phyloP scores from a whole-genome alignment of 1,140 invertebrate species.

The Chironomus striatipennis region DNA sequence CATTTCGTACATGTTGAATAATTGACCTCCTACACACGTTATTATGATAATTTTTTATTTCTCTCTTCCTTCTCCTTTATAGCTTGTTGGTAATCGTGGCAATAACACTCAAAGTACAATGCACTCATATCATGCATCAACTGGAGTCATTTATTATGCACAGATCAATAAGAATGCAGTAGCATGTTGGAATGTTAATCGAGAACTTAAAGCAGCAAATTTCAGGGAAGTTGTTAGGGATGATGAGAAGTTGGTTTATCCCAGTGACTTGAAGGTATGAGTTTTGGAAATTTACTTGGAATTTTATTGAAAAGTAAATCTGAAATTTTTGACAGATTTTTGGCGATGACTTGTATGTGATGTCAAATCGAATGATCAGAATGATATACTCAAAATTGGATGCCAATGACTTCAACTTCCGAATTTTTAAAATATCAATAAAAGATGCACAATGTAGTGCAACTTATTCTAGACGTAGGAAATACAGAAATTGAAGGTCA shows the following conservation, averaged over 20 bases:
- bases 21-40: neutral
- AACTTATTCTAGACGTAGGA: neutral
- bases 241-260: constrained; percentile 52
- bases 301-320: neutral
- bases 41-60: neutral
- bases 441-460: constrained; percentile 27
- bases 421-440: constrained; percentile 41
- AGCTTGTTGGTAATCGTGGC: constrained; percentile 52
- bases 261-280: constrained; percentile 41
- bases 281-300: constrained; percentile 21
- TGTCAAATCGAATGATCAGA: constrained; percentile 50
- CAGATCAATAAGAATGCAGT: constrained; percentile 57
- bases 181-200: constrained; percentile 58
- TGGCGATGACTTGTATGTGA: constrained; percentile 47
- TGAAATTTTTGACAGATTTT: constrained; percentile 38
- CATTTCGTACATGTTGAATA: no score
- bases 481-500: neutral
- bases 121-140: constrained; percentile 47
- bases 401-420: constrained; percentile 48
- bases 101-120: constrained; percentile 51
- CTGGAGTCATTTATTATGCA: constrained; percentile 53
- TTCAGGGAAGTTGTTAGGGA: constrained; percentile 51
- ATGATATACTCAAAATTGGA: constrained; percentile 50
- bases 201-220: constrained; percentile 44
- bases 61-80: constrained; percentile 32